A percentile compares a stretch with the other conserved stretches of the same genome.
Conservation (phyloP, 2,797 vertebrate species). For the Darevskia nairensis region DNA sequence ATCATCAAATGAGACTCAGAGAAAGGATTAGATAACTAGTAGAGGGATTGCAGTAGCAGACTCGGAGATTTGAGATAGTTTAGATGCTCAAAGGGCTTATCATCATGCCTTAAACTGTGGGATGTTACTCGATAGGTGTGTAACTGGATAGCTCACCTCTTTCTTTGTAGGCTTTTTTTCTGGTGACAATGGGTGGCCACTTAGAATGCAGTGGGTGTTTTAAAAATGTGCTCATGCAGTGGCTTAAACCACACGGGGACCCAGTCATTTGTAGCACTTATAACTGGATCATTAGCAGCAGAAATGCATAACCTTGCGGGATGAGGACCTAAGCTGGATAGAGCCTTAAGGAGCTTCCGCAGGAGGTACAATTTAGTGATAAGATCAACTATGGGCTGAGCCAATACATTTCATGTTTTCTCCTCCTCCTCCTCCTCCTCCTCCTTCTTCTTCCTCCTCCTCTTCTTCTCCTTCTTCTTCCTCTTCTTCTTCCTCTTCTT, state of each 20-base stretch:
- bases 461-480: no score
- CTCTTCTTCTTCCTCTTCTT: no score
- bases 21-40: not conserved
- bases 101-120: not conserved
- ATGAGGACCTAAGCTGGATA: no score
- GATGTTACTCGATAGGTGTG: not conserved
- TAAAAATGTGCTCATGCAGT: no score
- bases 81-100: not conserved
- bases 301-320: not conserved
- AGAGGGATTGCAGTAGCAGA: no score
- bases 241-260: not conserved
- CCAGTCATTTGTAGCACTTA: not conserved
- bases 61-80: not conserved
- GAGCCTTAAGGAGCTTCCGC: not conserved
- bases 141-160: not conserved
- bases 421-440: no score
- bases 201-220: not conserved
- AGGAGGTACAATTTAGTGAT: no score
- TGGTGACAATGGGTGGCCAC: not conserved
- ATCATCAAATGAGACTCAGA: not conserved
- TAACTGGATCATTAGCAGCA: not conserved
- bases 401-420: no score
- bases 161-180: not conserved
- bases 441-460: no score
- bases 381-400: no score